Conservation (phyloP, 1,140 invertebrate genomes). For the Pygmarrhopalites habei region DNA sequence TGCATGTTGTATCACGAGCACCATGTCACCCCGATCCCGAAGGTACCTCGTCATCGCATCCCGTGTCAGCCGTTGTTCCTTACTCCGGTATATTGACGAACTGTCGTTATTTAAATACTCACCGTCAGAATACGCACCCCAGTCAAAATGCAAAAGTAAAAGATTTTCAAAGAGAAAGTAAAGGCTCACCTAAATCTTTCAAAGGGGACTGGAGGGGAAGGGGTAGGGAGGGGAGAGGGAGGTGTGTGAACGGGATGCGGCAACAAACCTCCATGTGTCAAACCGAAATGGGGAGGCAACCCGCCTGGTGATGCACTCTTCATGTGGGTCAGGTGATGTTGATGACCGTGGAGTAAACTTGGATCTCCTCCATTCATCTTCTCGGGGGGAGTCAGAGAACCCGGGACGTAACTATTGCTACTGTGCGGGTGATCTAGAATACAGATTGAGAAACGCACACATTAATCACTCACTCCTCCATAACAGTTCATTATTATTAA, state of each 20-base stretch:
- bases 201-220: constrained; percentile 53
- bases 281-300: constrained; percentile 41
- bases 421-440: constrained; percentile 37
- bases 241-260: constrained; percentile 64
- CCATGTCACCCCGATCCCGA: constrained; percentile 87
- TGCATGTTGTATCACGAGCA: constrained; percentile 94
- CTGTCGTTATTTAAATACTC: constrained; percentile 37
- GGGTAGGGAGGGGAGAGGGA: constrained; percentile 57
- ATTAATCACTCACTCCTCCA: too few species aligned
- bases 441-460: too few species aligned
- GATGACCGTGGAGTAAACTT: constrained; percentile 38
- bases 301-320: constrained; percentile 38
- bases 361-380: constrained; percentile 48
- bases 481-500: too few species aligned
- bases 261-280: constrained; percentile 43
- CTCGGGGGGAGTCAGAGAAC: constrained; percentile 49
- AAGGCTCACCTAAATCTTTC: constrained; percentile 47
- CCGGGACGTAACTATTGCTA: constrained; percentile 39
- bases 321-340: constrained; percentile 39
- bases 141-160: neutral
- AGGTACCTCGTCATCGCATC: constrained; percentile 96
- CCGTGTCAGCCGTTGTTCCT: constrained; percentile 76
- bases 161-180: neutral
- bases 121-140: neutral
- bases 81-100: constrained; percentile 60